Evolutionary conservation across 2,888 invertebrate species (phyloP), one percentile per base, ranked within the genome.

Genomic region (Rotaria socialis): DNA sequence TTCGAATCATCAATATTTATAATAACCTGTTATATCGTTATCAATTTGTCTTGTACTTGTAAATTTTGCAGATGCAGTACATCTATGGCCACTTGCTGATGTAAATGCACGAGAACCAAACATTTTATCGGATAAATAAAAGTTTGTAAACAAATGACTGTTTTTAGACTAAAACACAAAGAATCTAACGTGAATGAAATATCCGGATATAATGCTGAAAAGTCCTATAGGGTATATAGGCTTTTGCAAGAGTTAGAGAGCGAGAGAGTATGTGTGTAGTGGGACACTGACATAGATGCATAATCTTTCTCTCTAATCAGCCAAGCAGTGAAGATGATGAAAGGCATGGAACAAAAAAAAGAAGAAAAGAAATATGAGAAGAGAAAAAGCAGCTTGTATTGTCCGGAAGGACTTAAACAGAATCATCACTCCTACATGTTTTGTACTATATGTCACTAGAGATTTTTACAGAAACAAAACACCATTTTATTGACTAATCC

Each of bases 51-150:
- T 80, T 24, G 43, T 43, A 47, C 14, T 47, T n/a, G 80, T 80
- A 6, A 80, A 80, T 80, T 47, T 80, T 47, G 80, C 80, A 24
- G 80, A 80, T 24, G 80, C 24, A 5, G 80, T 47, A 80, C 80
- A 80, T n/a, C 80, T n/a, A n/a, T 47, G 80, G 16, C 80, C 43
- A 11, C 47, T 2, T n/a, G 22, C 6, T 24, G 80, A 80, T 47
- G 80, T 80, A 80, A 80, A 80, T 80, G 80, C 80, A 11, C 80
- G 80, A 24, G 80, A 47, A 11, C 80, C 80, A 47, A 80, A 80
- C 80, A 80, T 80, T n/a, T 14, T 43, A 47, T 43, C 47, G n/a
- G 80, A 80, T 80, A 47, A 80, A 47, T 47, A 43, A 47, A 47
- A 14, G 67, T 6, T 35, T 5, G 4, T 35, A 67, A 67, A 67